Evolutionary conservation across 2,797 vertebrate species (phyloP), one percentile per base, ranked within the genome.

Genomic region (Rhinatrema bivittatum): DNA sequence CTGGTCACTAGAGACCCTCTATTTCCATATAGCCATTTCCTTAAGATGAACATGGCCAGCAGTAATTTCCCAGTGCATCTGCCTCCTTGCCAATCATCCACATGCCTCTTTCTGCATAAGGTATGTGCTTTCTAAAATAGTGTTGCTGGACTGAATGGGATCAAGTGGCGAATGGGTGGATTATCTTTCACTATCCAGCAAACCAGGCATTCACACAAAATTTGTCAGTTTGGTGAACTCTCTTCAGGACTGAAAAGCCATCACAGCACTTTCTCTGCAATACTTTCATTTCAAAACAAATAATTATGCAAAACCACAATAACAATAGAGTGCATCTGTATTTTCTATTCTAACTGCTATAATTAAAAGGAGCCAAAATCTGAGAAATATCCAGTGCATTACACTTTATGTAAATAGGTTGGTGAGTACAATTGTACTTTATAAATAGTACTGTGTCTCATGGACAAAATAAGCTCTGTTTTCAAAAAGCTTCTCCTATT

Each of bases 81-180:
- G 79, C 74, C 66, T 42, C 55, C 55, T 72, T 80, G 77, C 89
- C 87, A 91, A 87, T 87, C 72, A 73, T 4, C 57, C 70, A 47
- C 72, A 61, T 66, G 43, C 62, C 72, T 70, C 56, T 68, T 62
- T 71, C 87, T 91, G 81, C 76, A 91, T 88, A 94, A 91, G 89
- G 87, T 66, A 87, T 87, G 76, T 46, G 66, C 50, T 71, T 86
- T 93, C 85, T 80, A 96, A 95, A 98, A 97, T 94, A 95, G 91
- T 74, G 49, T 40, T 59, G 56, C 49, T 55, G 57, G 82, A 94
- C 85, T 95, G 90, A 89, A 80, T 40, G 56, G 59, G 25, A 66
- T 77, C 82, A 82, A 84, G 80, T 74, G 78, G 65, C 70, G 63
- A 41, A 56, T 27, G 42, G 34, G 52, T 37, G 18, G 23, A 9